These are phyloP conservation scores for Tragelaphus buxtoni DNA, from an alignment of 2,113 vertebrate species.

Conservation along the genomic window DNA sequence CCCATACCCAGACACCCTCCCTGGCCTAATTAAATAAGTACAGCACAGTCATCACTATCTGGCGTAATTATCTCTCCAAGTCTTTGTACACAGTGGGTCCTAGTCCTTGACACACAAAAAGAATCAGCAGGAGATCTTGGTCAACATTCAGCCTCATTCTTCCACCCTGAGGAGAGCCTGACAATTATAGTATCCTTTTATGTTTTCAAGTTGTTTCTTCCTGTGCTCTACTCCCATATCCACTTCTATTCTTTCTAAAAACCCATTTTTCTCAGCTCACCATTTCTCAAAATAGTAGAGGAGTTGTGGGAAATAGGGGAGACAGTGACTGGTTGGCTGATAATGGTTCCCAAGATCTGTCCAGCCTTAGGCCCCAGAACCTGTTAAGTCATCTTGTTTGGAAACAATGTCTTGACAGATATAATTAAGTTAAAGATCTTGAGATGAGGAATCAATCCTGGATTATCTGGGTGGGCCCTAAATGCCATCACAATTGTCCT, in stretches of 20 bases:
- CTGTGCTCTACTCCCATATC: background rate
- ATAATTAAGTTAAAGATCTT: background rate
- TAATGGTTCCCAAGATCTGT: background rate
- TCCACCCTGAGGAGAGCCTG: background rate
- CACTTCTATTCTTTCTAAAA: background rate
- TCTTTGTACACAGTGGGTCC: background rate
- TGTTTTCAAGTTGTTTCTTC: conserved; percentile 10
- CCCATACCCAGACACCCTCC: background rate
- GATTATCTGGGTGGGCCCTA: background rate
- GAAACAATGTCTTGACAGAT: background rate
- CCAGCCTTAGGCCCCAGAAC: background rate
- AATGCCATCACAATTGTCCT: background rate
- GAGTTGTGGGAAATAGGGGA: background rate
- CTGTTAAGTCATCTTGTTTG: background rate
- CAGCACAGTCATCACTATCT: background rate
- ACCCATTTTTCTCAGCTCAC: background rate
- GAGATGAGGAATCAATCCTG: background rate
- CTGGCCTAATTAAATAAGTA: conserved; percentile 13
- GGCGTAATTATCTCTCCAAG: conserved; percentile 35
- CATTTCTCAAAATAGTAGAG: background rate
- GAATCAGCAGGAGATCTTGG: conserved; percentile 10
- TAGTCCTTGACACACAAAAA: conserved; percentile 30
- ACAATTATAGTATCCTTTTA: background rate
- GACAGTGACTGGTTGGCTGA: background rate
- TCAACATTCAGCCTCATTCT: background rate